phyloP scores from a whole-genome alignment of 1,140 invertebrate genomes.

The Zaprionus africanus region DNA sequence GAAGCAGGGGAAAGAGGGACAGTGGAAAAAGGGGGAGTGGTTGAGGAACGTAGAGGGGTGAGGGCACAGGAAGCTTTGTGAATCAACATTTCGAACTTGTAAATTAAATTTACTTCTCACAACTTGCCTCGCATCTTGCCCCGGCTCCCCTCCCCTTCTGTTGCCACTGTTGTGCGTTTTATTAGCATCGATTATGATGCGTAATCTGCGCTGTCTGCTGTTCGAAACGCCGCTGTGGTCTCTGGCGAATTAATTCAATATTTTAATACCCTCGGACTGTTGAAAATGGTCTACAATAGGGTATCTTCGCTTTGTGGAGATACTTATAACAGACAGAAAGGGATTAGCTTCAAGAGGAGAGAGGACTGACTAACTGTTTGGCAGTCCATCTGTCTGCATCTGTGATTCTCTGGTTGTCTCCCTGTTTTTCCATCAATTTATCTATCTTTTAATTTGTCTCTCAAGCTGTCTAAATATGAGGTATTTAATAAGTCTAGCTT shows the following conservation, averaged over 20 bases:
- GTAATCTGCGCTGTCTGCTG: conserved; percentile 38
- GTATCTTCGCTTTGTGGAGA: neutral
- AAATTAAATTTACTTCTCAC: conserved; percentile 66
- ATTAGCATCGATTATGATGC: conserved; percentile 80
- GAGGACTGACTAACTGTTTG: no score
- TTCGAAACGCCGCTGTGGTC: neutral
- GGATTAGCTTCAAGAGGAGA: no score
- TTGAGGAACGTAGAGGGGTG: neutral
- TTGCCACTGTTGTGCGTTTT: conserved; percentile 51
- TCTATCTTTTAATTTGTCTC: no score
- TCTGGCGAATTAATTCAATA: neutral
- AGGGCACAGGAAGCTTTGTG: conserved; percentile 20
- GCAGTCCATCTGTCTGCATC: no score
- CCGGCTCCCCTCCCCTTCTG: neutral
- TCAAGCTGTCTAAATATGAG: no score
- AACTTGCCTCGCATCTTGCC: conserved; percentile 17
- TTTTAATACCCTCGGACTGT: neutral
- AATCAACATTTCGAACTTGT: conserved; percentile 62
- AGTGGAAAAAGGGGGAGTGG: neutral
- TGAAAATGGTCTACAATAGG: neutral
- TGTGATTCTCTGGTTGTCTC: neutral
- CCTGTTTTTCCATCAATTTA: neutral
- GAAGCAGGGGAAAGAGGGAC: neutral
- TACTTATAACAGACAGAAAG: no score
- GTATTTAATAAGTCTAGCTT: no score